Conservation (phyloP, 2,888 invertebrate species). For the Rambutsinella grinnellia region DNA sequence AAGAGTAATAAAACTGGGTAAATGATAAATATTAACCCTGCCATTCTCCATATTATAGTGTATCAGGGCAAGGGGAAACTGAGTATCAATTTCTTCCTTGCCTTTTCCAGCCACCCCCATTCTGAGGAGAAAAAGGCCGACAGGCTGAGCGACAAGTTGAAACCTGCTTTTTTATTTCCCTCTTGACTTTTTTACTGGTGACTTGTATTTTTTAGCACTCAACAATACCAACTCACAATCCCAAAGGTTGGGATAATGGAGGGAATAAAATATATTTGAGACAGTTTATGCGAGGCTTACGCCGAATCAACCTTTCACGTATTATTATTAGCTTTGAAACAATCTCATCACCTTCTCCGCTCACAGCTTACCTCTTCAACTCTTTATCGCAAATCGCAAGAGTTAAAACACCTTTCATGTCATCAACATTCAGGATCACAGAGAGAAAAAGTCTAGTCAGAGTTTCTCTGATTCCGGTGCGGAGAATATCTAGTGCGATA, state of each 20-base stretch:
- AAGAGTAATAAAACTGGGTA: too few relatives aligned
- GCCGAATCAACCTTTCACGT: background rate
- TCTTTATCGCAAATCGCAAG: constrained; percentile 49
- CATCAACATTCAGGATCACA: constrained; percentile 56
- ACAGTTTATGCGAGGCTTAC: background rate
- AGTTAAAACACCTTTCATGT: constrained; percentile 65
- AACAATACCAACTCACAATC: background rate
- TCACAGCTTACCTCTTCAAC: background rate
- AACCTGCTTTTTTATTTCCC: background rate
- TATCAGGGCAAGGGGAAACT: too few relatives aligned
- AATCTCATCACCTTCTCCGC: background rate
- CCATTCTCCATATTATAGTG: too few relatives aligned
- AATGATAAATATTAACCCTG: too few relatives aligned
- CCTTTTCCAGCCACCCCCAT: too few relatives aligned
- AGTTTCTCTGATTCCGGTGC: too few relatives aligned
- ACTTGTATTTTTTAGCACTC: background rate
- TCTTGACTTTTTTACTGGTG: background rate
- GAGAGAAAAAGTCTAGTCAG: too few relatives aligned
- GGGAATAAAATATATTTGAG: background rate
- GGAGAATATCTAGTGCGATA: too few relatives aligned
- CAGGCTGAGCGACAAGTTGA: background rate
- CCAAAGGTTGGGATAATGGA: background rate
- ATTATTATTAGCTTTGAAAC: background rate
- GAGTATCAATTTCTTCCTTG: too few relatives aligned
- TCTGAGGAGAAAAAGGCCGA: background rate